Conservation (phyloP, 2,113 vertebrate species). For the Acanthochromis polyacanthus region DNA sequence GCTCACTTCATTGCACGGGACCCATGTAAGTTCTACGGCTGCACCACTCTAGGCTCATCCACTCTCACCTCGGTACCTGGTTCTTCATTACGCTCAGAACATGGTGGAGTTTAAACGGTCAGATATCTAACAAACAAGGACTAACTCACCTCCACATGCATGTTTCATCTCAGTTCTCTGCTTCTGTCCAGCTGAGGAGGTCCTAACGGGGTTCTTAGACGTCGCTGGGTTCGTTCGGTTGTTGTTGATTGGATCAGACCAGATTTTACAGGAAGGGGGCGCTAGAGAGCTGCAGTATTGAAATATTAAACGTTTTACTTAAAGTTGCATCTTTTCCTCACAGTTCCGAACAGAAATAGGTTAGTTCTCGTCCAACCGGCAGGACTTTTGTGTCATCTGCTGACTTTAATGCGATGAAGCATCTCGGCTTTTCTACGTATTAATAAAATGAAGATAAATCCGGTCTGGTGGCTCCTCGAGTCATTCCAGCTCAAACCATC, state of each 20-base stretch:
- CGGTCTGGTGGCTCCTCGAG: slow-evolving; percentile 15
- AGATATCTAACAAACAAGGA: slow-evolving; percentile 66
- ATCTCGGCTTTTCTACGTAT: too few species aligned
- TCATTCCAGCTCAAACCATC: too few species aligned
- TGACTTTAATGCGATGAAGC: too few species aligned
- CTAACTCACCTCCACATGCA: slow-evolving; percentile 86
- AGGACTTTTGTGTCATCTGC: background rate
- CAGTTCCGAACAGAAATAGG: too few species aligned
- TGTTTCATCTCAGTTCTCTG: slow-evolving; percentile 77
- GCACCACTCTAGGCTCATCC: slow-evolving; percentile 80
- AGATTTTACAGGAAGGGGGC: slow-evolving; percentile 1
- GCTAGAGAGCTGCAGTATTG: background rate
- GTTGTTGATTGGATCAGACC: slow-evolving; percentile 23
- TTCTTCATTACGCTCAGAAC: background rate
- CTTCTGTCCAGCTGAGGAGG: slow-evolving; percentile 56
- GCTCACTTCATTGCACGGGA: slow-evolving; percentile 99
- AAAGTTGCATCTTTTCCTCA: too few species aligned
- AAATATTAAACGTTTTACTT: background rate
- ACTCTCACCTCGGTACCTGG: slow-evolving; percentile 66
- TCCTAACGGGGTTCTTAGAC: too few species aligned
- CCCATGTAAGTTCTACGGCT: slow-evolving; percentile 95
- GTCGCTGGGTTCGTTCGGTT: too few species aligned
- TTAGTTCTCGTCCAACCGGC: too few species aligned
- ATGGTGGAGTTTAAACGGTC: slow-evolving; percentile 21
- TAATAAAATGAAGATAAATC: background rate